Conservation (phyloP, 1,140 invertebrate species). For the Pectinophora gossypiella region DNA sequence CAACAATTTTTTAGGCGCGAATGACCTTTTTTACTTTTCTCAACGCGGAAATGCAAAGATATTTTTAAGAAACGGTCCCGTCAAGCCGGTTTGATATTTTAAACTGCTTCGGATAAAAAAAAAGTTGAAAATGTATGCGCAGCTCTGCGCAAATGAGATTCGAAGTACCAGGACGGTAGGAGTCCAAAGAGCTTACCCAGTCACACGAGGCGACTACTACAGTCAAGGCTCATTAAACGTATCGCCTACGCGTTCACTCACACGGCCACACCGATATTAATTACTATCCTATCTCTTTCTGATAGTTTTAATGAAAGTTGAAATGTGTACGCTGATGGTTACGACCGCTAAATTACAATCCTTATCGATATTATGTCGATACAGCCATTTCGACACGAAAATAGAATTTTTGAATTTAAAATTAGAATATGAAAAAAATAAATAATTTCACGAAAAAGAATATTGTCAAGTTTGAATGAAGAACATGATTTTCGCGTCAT, state of each 20-base stretch:
- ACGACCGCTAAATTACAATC: background rate
- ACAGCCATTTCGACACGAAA: too few species aligned
- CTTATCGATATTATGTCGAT: background rate
- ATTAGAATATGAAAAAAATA: too few species aligned
- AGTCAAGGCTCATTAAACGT: conserved; percentile 38
- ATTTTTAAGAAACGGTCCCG: conserved; percentile 61
- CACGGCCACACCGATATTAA: conserved; percentile 40
- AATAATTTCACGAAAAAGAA: too few species aligned
- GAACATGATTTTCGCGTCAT: too few species aligned
- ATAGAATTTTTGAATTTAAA: too few species aligned
- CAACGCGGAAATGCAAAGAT: conserved; percentile 67
- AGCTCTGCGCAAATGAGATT: conserved; percentile 50
- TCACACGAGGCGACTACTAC: conserved; percentile 43
- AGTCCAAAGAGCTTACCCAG: conserved; percentile 40
- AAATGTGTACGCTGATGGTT: background rate
- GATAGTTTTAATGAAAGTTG: conserved; percentile 18
- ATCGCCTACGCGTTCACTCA: conserved; percentile 50
- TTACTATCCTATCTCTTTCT: conserved; percentile 49
- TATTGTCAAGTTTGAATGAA: too few species aligned
- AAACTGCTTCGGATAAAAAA: conserved; percentile 47
- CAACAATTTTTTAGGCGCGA: conserved; percentile 63
- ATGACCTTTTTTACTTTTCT: conserved; percentile 67
- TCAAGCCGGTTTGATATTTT: conserved; percentile 65
- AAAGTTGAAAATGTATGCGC: conserved; percentile 66
- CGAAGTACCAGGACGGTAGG: conserved; percentile 63